These are phyloP conservation scores for Glaucomys volans DNA, from an alignment of 2,113 vertebrate genomes.

Conservation along the genomic window DNA sequence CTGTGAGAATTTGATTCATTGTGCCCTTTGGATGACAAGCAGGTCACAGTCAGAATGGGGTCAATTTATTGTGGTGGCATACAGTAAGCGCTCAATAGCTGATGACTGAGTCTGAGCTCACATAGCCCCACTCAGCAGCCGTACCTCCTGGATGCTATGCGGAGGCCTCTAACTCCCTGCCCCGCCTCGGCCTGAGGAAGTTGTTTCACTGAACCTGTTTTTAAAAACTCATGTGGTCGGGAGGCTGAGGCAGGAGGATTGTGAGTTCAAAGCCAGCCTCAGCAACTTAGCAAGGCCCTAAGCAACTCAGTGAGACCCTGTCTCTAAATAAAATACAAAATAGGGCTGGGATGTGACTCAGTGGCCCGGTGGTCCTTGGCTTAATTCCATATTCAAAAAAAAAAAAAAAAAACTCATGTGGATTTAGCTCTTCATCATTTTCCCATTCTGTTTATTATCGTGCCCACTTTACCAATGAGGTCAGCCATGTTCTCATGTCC, in stretches of 20 bases:
- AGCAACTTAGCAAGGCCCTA: too few relatives aligned
- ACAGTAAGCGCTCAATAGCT: not conserved
- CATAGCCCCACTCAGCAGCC: rapidly evolving
- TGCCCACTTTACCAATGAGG: not conserved
- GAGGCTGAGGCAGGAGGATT: too few relatives aligned
- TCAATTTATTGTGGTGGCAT: not conserved
- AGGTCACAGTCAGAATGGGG: not conserved
- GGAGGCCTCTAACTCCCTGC: not conserved
- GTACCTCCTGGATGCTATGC: not conserved
- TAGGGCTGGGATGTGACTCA: too few relatives aligned
- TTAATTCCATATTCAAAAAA: too few relatives aligned
- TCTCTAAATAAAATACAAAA: too few relatives aligned
- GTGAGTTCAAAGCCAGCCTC: too few relatives aligned
- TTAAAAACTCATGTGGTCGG: too few relatives aligned
- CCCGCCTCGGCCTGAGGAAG: not conserved
- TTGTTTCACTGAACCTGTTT: not conserved
- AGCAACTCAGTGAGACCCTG: too few relatives aligned
- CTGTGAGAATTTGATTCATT: not conserved
- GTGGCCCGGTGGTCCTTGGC: too few relatives aligned
- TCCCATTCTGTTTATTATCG: not conserved
- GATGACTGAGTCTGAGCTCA: not conserved
- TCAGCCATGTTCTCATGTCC: not conserved
- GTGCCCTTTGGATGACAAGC: not conserved
- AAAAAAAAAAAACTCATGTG: not conserved
- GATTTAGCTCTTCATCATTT: not conserved